Base-by-base conservation (phyloP, 1,140 invertebrate species). In the Chironomus tepperi region DNA sequence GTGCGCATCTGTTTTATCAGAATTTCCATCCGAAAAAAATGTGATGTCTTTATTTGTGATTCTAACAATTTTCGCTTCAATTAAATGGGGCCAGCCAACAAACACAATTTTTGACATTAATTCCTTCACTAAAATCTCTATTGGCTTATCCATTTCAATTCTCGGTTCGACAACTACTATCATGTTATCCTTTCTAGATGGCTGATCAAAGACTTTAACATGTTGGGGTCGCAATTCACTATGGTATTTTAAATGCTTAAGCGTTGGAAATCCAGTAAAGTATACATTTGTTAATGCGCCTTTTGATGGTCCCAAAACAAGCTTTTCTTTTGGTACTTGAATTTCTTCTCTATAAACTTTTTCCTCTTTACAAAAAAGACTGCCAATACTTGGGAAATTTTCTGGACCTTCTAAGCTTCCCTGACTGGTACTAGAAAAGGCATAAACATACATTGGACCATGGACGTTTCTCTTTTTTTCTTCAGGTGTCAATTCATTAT, bases 261-360 rank as follows among this genome's bases (percentile, higher is more conserved):
- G 84, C 0, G 93, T 95, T 0, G 96, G 96, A 81, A 98, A 98
- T 42, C 97, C 96, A 42, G 92, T 91, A 80, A 90, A 94, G 78
- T 91, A 91, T 6, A 92, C 84, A 78, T 92, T 88, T 12, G 89
- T 78, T 42, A 87, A 84, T 0, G 90, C 89, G 76, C 88, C 89
- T 0, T 89, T 86, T 80, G 90, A 87, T 73, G 95, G 83, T 0
- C 94, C 94, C 77, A 91, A 91, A 0, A 89, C 83, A 9, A 96
- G 84, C 73, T 87, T 81, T 0, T 88, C 81, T 10, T 78, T 78
- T 0, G 89, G 84, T 1, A 93, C 83, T 0, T 84, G 78, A 34
- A 93, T 85, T 7, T 91, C 88, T 0, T 86, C 79, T 3, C 87
- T 81, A 78, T 83, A 84, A 1, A 92, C 78, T 0, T 77, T 67